Base-by-base conservation (phyloP, 2,113 vertebrate genomes). In the Xiphophorus couchianus region DNA sequence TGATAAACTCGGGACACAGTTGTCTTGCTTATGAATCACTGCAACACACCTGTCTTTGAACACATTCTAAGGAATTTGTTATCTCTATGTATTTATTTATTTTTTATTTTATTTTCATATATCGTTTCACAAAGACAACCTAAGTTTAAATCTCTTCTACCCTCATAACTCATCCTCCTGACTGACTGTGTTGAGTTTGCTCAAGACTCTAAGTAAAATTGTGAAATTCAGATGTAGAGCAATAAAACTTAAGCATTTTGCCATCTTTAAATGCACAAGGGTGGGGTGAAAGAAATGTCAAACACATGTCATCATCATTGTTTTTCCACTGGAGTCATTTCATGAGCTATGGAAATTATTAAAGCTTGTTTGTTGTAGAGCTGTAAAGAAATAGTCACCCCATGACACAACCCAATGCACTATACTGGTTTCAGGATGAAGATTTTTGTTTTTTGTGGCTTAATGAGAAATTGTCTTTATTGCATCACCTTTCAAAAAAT, bases 321-420 rank as follows among this genome's bases (percentile, higher is more conserved):
- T 19, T 8, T 79, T 78, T 88, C 35, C 74, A 67, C 19, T 76
- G 78, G 39, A 65, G 33, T 68, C 73, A 84, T 54, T 70, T 66
- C 35, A 64, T 77, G 66, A 79, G 44, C 68, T 68, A 80, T 60
- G 25, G 22, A 14, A 63, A 17, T 58, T 61, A 86, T 76, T 74
- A 77, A 73, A 58, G 62, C 12, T 48, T 65, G 60, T 68, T 66
- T 80, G 48, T 71, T 48, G 42, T 58, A 58, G 22, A 7, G 51
- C 22, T n/a, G 5, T 58, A 58, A n/a, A 0, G 25, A 58, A n/a
- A 58, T 6, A 58, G 9, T 58, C 25, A 11, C 7, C 7, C 25
- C 51, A 22, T 10, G 22, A 58, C 25, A n/a, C 22, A 25, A 58
- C 44, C 14, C 39, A 42, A 15, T 42, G 17, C 25, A 58, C 25